Base-by-base conservation (phyloP, 2,113 vertebrate genomes). In the Sander lucioperca region DNA sequence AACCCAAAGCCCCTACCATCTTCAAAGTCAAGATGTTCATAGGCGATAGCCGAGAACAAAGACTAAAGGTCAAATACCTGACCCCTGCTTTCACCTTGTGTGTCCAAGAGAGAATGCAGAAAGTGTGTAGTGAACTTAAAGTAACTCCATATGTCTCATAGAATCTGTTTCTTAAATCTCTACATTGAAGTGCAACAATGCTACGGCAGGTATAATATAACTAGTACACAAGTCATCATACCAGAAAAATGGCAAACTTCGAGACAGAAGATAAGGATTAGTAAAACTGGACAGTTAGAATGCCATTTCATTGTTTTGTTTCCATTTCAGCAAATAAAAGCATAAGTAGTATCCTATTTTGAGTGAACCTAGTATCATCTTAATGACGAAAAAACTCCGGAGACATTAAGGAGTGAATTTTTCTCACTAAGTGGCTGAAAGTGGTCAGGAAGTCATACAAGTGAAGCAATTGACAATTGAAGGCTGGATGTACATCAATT, bases 11-110 rank as follows among this genome's bases (percentile, higher is more conserved):
- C 27, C 23, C 50, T 8, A 53, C 54, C 57, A 62, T 63, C 62
- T 85, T 87, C 27, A 74, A 82, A 84, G 83, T 80, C 58, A 72
- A 72, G 82, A 78, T 58, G 69, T 36, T 81, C 54, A 53, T 14
- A 58, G 30, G 54, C 83, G 74, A 85, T 77, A 69, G 27, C 23
- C 15, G 4, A 68, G 68, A 83, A 57, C 73, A 83, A 85, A 90
- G 79, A 65, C 33, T 30, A 82, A 86, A 86, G 86, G 83, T 87
- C 85, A 88, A 86, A 89, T 83, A 78, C 85, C 81, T 67, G 66
- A 83, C n/a, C 25, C 50, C 33, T 43, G 19, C 53, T 70, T 71
- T 73, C 47, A 78, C 54, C 65, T 84, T 43, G 4, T 15, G 23
- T 48, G 74, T 51, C 48, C 7, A 56, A 36, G 7, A 36, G 16